A percentile compares a stretch with the other conserved stretches of the same genome.
phyloP scores from a whole-genome alignment of 2,113 vertebrate genomes.

The Thalassarche chlororhynchos region DNA sequence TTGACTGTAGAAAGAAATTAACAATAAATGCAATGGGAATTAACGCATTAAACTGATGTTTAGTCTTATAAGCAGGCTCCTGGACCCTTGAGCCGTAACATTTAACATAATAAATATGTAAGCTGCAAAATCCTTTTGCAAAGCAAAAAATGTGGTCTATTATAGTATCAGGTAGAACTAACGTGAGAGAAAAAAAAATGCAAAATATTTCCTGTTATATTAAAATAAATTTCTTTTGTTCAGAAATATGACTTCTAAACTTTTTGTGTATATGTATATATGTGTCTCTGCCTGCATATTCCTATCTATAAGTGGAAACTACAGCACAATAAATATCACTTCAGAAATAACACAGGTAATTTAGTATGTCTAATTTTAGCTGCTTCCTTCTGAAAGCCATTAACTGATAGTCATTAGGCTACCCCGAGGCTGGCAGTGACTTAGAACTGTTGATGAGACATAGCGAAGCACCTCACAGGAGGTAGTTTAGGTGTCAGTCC shows the following conservation, averaged over 20 bases:
- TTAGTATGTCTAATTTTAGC: neutral
- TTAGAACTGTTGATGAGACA: neutral
- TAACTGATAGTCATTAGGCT: neutral
- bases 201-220: neutral
- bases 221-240: neutral
- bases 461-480: neutral
- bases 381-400: neutral
- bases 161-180: neutral
- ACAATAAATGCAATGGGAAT: neutral
- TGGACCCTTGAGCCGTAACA: neutral
- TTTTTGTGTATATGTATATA: neutral
- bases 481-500: neutral
- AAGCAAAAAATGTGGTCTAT: neutral
- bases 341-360: neutral
- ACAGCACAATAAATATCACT: neutral
- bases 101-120: neutral
- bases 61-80: neutral
- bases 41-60: neutral
- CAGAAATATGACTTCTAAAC: neutral
- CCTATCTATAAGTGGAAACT: neutral
- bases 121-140: neutral
- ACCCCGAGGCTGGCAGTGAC: neutral
- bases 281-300: neutral
- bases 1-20: neutral
- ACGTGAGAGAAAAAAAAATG: neutral